A percentile compares a stretch with the other conserved stretches of the same genome.
Conservation (phyloP, 2,113 vertebrate genomes). For the Camelus bactrianus region DNA sequence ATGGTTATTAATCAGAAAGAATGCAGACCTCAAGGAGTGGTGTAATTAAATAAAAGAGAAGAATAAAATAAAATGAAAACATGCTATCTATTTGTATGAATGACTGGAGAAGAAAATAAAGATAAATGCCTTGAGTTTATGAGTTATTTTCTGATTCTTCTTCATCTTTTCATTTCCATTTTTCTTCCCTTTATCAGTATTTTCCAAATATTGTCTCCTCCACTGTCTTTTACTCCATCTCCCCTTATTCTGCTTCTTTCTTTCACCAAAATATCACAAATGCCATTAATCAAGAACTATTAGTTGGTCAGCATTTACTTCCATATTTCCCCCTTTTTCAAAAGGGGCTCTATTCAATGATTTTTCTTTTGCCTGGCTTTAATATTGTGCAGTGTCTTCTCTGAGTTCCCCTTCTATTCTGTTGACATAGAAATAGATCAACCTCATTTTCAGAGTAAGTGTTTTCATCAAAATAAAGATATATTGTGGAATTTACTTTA, state of each 20-base stretch:
- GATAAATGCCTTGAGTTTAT: background rate
- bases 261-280: background rate
- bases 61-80: background rate
- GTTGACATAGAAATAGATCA: background rate
- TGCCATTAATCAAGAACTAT: background rate
- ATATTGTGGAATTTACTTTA: background rate
- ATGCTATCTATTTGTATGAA: background rate
- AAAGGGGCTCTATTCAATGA: background rate
- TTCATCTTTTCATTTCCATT: background rate
- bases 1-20: constrained; percentile 7
- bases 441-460: background rate
- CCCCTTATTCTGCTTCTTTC: background rate
- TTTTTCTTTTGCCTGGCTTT: background rate
- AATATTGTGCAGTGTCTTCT: background rate
- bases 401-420: background rate
- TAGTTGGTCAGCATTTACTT: background rate
- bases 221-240: background rate
- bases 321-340: background rate
- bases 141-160: background rate
- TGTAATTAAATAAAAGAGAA: background rate
- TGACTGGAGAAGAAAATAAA: background rate
- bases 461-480: background rate
- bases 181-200: background rate
- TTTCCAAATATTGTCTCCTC: background rate
- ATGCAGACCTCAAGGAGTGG: background rate